phyloP scores from a whole-genome alignment of 2,888 invertebrate species.

The Caenorhabditis zanzibari region DNA sequence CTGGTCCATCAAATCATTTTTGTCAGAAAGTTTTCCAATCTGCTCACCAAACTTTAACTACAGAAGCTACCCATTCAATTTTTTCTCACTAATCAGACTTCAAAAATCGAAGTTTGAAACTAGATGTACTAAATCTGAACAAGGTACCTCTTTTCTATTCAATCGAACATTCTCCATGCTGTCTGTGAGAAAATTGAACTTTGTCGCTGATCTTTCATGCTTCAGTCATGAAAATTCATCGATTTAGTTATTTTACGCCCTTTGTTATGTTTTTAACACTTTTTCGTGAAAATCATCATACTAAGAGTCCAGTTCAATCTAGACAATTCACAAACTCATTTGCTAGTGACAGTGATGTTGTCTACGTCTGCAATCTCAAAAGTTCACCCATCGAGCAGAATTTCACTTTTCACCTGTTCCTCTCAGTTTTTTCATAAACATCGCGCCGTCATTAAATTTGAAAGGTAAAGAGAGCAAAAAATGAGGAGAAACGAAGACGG shows the following conservation, averaged over 20 bases:
- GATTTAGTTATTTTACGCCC: background rate
- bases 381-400: conserved; percentile 35
- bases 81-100: too few species aligned
- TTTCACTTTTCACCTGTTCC: conserved; percentile 14
- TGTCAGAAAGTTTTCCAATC: too few species aligned
- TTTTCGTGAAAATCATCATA: too few species aligned
- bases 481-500: conserved; percentile 28
- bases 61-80: too few species aligned
- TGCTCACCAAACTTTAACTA: too few species aligned
- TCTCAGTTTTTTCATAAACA: conserved; percentile 33
- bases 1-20: too few species aligned
- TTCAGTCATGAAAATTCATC: background rate
- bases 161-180: background rate
- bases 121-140: too few species aligned
- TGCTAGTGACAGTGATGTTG: conserved; percentile 12
- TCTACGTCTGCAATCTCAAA: conserved; percentile 15
- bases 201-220: background rate
- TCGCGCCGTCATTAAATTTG: conserved; percentile 49
- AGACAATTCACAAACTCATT: background rate
- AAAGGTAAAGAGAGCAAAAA: conserved; percentile 45
- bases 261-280: background rate
- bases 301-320: too few species aligned
- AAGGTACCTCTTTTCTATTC: too few species aligned
- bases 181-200: background rate
- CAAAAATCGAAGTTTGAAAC: too few species aligned